Conservation (phyloP, 2,113 vertebrate species). For the Pagrus major region DNA sequence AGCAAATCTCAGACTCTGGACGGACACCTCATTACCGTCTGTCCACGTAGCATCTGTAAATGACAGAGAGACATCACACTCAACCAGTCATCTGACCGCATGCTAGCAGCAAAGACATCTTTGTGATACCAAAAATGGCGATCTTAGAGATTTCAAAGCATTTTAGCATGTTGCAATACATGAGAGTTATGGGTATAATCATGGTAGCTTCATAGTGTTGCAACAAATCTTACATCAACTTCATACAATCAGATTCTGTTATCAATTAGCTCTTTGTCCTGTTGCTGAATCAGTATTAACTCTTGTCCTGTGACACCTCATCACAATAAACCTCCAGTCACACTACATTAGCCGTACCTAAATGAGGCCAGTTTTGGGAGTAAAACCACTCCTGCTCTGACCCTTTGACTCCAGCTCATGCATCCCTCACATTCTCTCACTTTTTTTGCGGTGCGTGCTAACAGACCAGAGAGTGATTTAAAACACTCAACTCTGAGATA, state of each 20-base stretch:
- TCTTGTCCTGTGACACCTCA: slow-evolving; percentile 71
- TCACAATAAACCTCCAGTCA: slow-evolving; percentile 69
- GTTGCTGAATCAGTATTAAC: slow-evolving; percentile 49
- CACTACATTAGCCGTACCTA: slow-evolving; percentile 63
- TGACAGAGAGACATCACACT: slow-evolving; percentile 20
- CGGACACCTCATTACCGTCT: slow-evolving; percentile 68
- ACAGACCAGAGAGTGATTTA: slow-evolving; percentile 21
- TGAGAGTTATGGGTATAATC: background rate
- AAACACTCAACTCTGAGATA: slow-evolving; percentile 21
- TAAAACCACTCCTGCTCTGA: slow-evolving; percentile 57
- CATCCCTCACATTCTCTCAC: slow-evolving; percentile 55
- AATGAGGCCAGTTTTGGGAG: slow-evolving; percentile 61
- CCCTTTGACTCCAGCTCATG: slow-evolving; percentile 53
- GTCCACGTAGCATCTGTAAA: slow-evolving; percentile 38
- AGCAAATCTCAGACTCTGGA: slow-evolving; percentile 36
- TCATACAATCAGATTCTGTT: slow-evolving; percentile 35
- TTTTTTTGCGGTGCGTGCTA: slow-evolving; percentile 19
- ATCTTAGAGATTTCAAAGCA: background rate
- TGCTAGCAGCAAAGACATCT: background rate
- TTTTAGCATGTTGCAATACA: slow-evolving; percentile 7
- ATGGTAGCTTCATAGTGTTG: background rate
- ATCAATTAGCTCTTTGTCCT: slow-evolving; percentile 40
- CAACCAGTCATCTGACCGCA: slow-evolving; percentile 24
- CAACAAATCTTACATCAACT: slow-evolving; percentile 14
- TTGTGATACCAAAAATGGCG: background rate